phyloP scores from a whole-genome alignment of 2,113 vertebrate genomes.

The Lichenostomus cassidix region DNA sequence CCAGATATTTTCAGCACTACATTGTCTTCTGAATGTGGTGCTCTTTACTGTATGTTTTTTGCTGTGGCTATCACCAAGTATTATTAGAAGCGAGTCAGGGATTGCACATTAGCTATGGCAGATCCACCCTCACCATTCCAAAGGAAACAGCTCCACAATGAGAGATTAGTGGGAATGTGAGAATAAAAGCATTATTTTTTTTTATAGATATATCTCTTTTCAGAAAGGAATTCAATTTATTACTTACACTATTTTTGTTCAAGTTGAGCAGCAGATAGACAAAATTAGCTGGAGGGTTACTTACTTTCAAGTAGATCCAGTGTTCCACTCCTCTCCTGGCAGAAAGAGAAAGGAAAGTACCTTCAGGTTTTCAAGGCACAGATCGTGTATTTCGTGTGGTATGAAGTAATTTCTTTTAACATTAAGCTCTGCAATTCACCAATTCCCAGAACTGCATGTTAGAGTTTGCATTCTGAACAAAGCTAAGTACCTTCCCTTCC shows the following conservation, averaged over 20 bases:
- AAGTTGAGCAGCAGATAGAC: background rate
- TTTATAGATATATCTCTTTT: background rate
- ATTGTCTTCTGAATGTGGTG: background rate
- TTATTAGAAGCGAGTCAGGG: background rate
- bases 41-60: background rate
- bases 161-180: background rate
- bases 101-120: background rate
- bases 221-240: background rate
- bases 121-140: background rate
- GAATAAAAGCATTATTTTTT: background rate
- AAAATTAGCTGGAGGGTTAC: conserved; percentile 19
- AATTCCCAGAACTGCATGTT: conserved; percentile 40
- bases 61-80: background rate
- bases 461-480: conserved; percentile 23
- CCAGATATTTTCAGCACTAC: background rate
- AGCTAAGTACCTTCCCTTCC: conserved; percentile 44
- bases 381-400: conserved; percentile 7
- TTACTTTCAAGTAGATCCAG: background rate
- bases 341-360: background rate
- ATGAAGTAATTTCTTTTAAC: conserved; percentile 26
- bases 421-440: conserved; percentile 22
- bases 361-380: conserved; percentile 18
- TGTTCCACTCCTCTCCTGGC: background rate
- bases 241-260: background rate
- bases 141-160: background rate